These are phyloP conservation scores for Drosophila lacteicornis DNA, from an alignment of 1,140 invertebrate species.

Conservation along the genomic window DNA sequence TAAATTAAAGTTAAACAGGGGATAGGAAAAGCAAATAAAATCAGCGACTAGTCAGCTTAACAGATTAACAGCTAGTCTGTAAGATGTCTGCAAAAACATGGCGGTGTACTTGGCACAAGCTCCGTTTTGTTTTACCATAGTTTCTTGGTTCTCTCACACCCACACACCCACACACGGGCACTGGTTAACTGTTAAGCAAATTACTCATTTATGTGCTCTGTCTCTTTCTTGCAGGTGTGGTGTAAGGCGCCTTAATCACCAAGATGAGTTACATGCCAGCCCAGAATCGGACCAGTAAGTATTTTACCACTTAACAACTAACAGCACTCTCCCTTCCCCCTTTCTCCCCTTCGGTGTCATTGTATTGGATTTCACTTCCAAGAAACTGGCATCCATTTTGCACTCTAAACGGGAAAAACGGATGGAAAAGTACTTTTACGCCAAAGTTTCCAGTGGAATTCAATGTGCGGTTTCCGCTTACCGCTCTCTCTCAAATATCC, in stretches of 20 bases:
- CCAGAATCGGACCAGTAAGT: constrained; percentile 92
- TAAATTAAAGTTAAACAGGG: constrained; percentile 4
- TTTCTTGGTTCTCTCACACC: not conserved
- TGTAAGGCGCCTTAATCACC: constrained; percentile 85
- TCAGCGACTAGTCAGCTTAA: not conserved
- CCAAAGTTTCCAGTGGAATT: constrained; percentile 3
- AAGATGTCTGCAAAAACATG: constrained; percentile 4
- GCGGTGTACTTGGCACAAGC: not conserved
- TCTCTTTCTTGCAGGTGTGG: constrained; percentile 76
- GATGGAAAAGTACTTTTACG: not conserved
- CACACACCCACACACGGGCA: not conserved
- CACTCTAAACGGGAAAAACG: constrained; percentile 1
- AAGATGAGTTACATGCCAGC: constrained; percentile 93
- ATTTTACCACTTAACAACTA: constrained; percentile 8
- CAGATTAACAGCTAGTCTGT: constrained; percentile 7
- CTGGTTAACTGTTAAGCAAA: constrained; percentile 35
- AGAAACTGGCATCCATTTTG: constrained; percentile 8
- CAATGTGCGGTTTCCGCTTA: constrained; percentile 2
- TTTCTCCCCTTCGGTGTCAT: not conserved
- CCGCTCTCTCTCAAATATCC: not conserved
- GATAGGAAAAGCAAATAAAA: constrained; percentile 12
- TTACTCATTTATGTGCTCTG: constrained; percentile 38
- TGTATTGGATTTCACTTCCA: constrained; percentile 20
- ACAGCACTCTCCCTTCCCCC: not conserved
- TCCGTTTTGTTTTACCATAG: constrained; percentile 8